Base-by-base conservation (phyloP, 2,797 vertebrate genomes). In the Falco peregrinus region DNA sequence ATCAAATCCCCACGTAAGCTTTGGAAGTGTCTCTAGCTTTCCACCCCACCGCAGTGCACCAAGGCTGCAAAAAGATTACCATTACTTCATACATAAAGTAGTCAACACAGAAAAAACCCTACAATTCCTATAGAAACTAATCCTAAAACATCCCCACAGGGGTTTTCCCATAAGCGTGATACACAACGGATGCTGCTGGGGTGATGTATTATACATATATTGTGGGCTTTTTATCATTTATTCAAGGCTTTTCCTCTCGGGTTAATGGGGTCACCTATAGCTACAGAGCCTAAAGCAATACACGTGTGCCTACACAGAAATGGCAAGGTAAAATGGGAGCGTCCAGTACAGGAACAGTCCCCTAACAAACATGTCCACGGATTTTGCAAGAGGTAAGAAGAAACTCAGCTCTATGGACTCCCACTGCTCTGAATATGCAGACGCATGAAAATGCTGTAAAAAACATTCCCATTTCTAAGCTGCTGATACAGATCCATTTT, bases 311-410 rank as follows among this genome's bases (percentile, higher is more conserved):
- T 29, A 43, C 35, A 41, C 15, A 47, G n/a, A 22, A 4, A 35
- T 7, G 83, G 29, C 22, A 48, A 20, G n/a, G 65, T 1, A 51
- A 43, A 51, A 43, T 13, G 51, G 76, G 37, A 92, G 18, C 26
- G 54, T 1, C 5, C 57, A 67, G 17, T 18, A 15, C 1, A 28
- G 0, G 1, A 75, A 37, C 11, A 51, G 13, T 2, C 13, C 12
- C 29, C 39, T 22, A 16, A 70, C 3, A 28, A 87, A 64, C 8
- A 37, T 0, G 5, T 1, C 33, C 51, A 12, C 0, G 6, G 70
- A 28, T 56, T 71, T 61, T 47, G 12, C 35, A 25, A 65, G 59
- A 68, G 12, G 7, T 6, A 41, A 20, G 57, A 75, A 81, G 20
- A 33, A 37, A 11, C 54, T 59, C 59, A 60, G 17, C 15, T 43